These are phyloP conservation scores for Aporophyla nigra DNA, from an alignment of 2,888 invertebrate species.

Conservation along the genomic window DNA sequence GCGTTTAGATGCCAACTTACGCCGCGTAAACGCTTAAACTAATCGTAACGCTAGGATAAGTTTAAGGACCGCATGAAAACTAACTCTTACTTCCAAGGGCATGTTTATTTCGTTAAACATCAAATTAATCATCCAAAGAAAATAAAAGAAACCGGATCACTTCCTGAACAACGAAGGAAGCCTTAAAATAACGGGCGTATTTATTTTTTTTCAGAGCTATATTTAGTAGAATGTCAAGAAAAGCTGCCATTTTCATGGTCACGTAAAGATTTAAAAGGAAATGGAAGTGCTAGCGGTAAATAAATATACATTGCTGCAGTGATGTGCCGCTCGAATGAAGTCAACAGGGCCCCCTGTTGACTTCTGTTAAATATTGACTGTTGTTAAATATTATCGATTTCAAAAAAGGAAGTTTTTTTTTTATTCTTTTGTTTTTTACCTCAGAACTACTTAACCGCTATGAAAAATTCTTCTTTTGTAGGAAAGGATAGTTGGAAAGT, in stretches of 20 bases:
- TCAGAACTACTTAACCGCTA: no score
- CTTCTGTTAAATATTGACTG: no score
- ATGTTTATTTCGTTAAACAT: not conserved
- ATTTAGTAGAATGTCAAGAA: constrained; percentile 38
- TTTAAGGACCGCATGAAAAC: not conserved
- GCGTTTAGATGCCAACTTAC: no score
- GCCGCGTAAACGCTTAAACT: no score
- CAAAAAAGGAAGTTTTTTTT: no score
- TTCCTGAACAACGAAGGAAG: constrained; percentile 14
- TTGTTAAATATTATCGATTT: no score
- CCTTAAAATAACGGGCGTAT: constrained; percentile 8
- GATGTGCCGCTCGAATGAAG: no score
- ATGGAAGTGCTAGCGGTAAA: constrained; percentile 2
- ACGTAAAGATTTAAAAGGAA: constrained; percentile 20
- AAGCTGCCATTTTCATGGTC: constrained; percentile 34
- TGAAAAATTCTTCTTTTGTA: no score
- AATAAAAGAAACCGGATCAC: constrained; percentile 16
- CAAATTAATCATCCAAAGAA: not conserved
- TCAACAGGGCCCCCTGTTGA: not conserved
- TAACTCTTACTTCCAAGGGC: not conserved
- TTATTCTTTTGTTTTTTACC: no score
- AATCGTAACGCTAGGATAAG: not conserved
- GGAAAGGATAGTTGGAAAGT: no score
- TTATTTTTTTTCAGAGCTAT: constrained; percentile 29
- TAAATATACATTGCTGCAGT: not conserved